Conservation (phyloP, 1,140 invertebrate genomes). For the Musca domestica region DNA sequence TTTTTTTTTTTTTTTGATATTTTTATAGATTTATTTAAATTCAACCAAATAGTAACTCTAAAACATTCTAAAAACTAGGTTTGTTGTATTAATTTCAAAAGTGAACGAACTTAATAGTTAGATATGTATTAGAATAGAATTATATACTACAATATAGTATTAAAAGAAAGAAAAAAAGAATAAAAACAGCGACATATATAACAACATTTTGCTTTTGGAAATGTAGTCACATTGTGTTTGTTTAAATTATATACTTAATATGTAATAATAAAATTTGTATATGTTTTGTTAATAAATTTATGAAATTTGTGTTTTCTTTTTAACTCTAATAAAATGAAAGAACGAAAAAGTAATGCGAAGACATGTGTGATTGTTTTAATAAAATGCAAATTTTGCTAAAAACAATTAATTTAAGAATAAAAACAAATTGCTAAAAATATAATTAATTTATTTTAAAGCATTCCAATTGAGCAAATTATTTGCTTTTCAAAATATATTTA, state of each 20-base stretch:
- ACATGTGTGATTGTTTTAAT: slow-evolving; percentile 14
- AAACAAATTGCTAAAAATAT: too few relatives aligned
- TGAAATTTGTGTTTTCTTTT: too few relatives aligned
- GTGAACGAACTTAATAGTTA: slow-evolving; percentile 11
- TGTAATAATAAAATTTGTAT: background rate
- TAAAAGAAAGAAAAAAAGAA: background rate
- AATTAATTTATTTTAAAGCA: too few relatives aligned
- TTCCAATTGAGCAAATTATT: too few relatives aligned
- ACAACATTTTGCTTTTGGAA: background rate
- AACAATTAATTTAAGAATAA: too few relatives aligned
- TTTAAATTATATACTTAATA: slow-evolving; percentile 11
- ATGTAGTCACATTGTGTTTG: background rate
- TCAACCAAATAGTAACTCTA: slow-evolving; percentile 8
- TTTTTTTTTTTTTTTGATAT: slow-evolving; percentile 3
- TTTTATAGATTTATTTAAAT: slow-evolving; percentile 8
- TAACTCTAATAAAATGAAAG: too few relatives aligned
- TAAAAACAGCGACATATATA: background rate
- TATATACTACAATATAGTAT: background rate
- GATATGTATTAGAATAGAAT: background rate
- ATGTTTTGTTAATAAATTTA: too few relatives aligned
- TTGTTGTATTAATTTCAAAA: background rate
- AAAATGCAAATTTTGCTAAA: background rate
- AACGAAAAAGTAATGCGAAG: background rate
- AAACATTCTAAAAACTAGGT: background rate
- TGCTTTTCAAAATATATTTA: too few relatives aligned